Conservation (phyloP, 2,113 vertebrate genomes). For the Gopherus flavomarginatus region DNA sequence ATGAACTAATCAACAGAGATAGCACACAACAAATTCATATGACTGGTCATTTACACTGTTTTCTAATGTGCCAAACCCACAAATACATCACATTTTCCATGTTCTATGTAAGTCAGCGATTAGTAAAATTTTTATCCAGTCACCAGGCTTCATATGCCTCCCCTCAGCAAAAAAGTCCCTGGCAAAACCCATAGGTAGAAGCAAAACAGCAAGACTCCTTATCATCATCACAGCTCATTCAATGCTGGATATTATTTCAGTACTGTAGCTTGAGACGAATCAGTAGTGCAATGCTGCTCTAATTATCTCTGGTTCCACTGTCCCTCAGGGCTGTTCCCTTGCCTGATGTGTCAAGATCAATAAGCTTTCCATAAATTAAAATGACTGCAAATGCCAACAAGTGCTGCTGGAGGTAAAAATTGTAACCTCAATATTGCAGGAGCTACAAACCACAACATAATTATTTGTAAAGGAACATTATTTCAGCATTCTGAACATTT, state of each 20-base stretch:
- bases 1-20: conserved; percentile 44
- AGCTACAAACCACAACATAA: background rate
- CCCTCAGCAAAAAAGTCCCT: background rate
- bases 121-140: conserved; percentile 36
- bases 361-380: conserved; percentile 63
- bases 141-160: background rate
- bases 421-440: background rate
- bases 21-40: conserved; percentile 5
- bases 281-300: conserved; percentile 44
- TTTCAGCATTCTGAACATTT: conserved; percentile 19
- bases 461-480: background rate
- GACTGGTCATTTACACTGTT: conserved; percentile 31
- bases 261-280: conserved; percentile 27
- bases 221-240: conserved; percentile 32
- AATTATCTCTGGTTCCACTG: conserved; percentile 58
- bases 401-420: background rate
- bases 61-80: conserved; percentile 18
- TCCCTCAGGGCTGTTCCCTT: background rate
- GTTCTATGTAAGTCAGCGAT: conserved; percentile 6
- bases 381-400: conserved; percentile 40
- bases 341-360: conserved; percentile 32
- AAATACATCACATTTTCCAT: background rate
- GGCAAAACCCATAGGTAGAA: conserved; percentile 36
- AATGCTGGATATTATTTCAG: conserved; percentile 19
- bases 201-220: background rate